Evolutionary conservation across 2,888 invertebrate genomes (phyloP), one percentile per base, ranked within the genome.

Genomic region (Ectobius pallidus): DNA sequence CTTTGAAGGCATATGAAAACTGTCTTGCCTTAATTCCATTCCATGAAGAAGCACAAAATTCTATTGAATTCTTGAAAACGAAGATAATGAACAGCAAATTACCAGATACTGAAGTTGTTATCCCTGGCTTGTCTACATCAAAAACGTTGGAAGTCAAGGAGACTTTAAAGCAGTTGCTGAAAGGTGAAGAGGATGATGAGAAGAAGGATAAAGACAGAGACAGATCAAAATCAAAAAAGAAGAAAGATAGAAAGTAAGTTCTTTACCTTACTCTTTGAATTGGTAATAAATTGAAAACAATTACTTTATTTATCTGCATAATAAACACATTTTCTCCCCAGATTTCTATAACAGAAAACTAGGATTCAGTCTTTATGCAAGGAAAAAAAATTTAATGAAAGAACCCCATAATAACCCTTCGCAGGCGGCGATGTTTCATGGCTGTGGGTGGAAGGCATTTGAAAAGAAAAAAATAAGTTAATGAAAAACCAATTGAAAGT

Each of bases 41-140:
- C 81, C 95, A 95, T 81, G 93, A 94, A 78, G 95, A 95, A 81
- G 95, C 95, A 0, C 90, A 92, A 79, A 92, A 92, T 79, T 94
- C 93, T 0, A 85, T 95, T 76, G 93, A 94, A 78, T 93, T 91
- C 78, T 85, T 95, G 74, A 93, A 92, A 80, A 89, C 90, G 71
- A 93, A 93, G 80, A 82, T 84, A 1, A 80, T 83, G 84, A 76
- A 75, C 71, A 46, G 74, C 70, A 89, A 89, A 75, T 81, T 90
- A 76, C 89, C 90, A 75, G 90, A 90, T 79, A 85, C 86, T 7
- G 89, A 90, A 79, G 80, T 90, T 32, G 80, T 89, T 16, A 81
- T 90, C 72, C 90, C 91, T 6, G 88, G 89, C 72, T 80, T 90
- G 73, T 84, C 86, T 2, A 84, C 86, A 16, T 84, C 85, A 1